A percentile compares a stretch with the other conserved stretches of the same genome.
Evolutionary conservation across 2,113 vertebrate genomes (phyloP).

Genomic region (Paedocypris sp.): DNA sequence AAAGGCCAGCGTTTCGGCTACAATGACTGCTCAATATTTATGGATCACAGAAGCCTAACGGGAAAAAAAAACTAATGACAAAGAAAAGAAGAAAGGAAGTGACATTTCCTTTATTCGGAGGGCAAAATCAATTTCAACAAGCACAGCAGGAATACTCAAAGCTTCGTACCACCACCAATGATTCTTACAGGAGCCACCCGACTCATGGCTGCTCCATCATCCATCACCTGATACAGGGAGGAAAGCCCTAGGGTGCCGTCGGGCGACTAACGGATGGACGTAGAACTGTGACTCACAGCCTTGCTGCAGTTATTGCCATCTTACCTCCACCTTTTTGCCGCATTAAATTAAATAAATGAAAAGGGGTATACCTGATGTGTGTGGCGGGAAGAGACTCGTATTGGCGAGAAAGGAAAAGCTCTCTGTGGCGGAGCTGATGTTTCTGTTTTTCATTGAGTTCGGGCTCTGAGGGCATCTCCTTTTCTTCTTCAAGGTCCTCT

Average conservation of each 20-base stretch:
- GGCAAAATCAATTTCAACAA: background rate
- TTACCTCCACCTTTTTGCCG: background rate
- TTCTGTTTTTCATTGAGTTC: slow-evolving; percentile 97
- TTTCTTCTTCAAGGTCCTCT: slow-evolving; percentile 97
- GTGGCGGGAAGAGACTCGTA: slow-evolving; percentile 86
- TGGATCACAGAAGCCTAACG: slow-evolving; percentile 3
- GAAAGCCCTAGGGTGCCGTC: background rate
- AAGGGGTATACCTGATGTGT: slow-evolving; percentile 25
- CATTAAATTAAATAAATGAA: too few relatives aligned
- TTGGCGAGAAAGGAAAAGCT: slow-evolving; percentile 91
- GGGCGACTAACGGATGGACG: background rate
- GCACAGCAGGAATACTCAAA: background rate
- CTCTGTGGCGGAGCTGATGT: slow-evolving; percentile 91
- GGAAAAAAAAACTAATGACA: background rate
- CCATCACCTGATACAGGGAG: background rate
- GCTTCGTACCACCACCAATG: background rate
- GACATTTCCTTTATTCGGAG: slow-evolving; percentile 13
- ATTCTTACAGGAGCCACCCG: background rate
- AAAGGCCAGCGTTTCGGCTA: background rate
- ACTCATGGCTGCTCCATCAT: slow-evolving; percentile 9
- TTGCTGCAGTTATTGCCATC: background rate
- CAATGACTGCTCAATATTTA: background rate
- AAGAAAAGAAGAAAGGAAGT: background rate
- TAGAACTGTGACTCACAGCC: background rate
- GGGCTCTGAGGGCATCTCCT: slow-evolving; percentile 74